phyloP scores from a whole-genome alignment of 2,888 invertebrate genomes.

The Diogma glabrata region DNA sequence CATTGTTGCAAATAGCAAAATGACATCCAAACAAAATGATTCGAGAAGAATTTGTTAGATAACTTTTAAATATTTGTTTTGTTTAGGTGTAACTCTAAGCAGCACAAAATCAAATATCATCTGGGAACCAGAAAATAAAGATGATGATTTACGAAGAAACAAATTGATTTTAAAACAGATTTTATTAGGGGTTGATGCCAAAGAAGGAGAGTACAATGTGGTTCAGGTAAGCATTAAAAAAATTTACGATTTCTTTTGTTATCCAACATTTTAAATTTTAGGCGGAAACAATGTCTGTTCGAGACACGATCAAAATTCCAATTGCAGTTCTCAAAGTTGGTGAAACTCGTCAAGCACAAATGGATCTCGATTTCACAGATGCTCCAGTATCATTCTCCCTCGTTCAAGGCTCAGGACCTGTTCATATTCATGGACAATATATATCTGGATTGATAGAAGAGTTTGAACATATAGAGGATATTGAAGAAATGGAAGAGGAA shows the following conservation, averaged over 20 bases:
- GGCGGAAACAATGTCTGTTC: constrained; percentile 65
- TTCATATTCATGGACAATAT: constrained; percentile 66
- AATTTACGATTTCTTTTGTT: too few species aligned
- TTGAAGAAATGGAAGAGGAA: constrained; percentile 49
- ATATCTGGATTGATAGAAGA: constrained; percentile 55
- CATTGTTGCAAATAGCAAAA: too few species aligned
- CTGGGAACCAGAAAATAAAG: constrained; percentile 63
- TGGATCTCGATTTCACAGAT: constrained; percentile 67
- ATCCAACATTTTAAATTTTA: constrained; percentile 19
- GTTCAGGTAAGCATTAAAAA: constrained; percentile 40
- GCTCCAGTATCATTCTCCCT: constrained; percentile 66
- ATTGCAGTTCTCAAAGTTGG: constrained; percentile 61
- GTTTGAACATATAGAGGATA: too few species aligned
- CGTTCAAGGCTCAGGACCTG: constrained; percentile 54
- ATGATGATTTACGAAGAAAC: constrained; percentile 53
- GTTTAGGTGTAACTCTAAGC: constrained; percentile 56
- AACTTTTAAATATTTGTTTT: too few species aligned
- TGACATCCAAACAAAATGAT: too few species aligned
- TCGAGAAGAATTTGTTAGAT: too few species aligned
- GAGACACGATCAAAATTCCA: constrained; percentile 62
- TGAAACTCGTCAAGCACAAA: constrained; percentile 51
- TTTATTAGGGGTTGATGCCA: constrained; percentile 58
- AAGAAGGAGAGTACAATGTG: constrained; percentile 56
- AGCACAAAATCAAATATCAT: constrained; percentile 54
- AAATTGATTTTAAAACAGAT: constrained; percentile 63